phyloP scores from a whole-genome alignment of 2,888 invertebrate species.

The Drosophila yooni region DNA sequence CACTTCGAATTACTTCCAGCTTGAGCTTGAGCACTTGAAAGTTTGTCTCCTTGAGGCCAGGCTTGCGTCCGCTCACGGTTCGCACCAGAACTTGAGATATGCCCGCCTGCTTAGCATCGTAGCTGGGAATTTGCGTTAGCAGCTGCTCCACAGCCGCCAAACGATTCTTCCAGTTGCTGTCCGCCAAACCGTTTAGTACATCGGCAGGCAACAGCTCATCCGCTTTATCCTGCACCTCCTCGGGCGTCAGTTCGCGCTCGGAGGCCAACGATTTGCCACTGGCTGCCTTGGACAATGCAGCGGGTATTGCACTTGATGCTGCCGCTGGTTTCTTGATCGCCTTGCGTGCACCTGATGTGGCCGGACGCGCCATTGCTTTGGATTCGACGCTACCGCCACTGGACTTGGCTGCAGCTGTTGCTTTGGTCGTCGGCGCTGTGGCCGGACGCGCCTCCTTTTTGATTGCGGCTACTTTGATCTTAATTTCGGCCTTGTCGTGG shows the following conservation, averaged over 20 bases:
- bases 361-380: conserved; percentile 81
- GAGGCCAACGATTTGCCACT: conserved; percentile 83
- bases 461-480: conserved; percentile 88
- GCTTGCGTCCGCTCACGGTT: conserved; percentile 91
- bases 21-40: conserved; percentile 95
- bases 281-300: conserved; percentile 81
- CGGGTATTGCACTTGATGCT: conserved; percentile 48
- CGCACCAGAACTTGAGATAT: conserved; percentile 91
- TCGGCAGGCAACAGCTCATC: conserved; percentile 88
- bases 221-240: conserved; percentile 92
- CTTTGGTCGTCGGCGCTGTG: conserved; percentile 82
- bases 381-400: conserved; percentile 81
- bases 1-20: conserved; percentile 91
- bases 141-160: conserved; percentile 91
- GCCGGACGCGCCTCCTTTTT: conserved; percentile 86
- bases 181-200: conserved; percentile 88
- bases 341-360: conserved; percentile 63
- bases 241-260: conserved; percentile 90
- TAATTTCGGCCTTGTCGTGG: conserved; percentile 95
- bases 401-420: conserved; percentile 75
- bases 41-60: conserved; percentile 94
- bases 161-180: conserved; percentile 94
- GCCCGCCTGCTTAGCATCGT: conserved; percentile 88
- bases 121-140: conserved; percentile 87
- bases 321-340: conserved; percentile 41